These are phyloP conservation scores for Hyla sarda DNA, from an alignment of 2,113 vertebrate species.

Conservation along the genomic window DNA sequence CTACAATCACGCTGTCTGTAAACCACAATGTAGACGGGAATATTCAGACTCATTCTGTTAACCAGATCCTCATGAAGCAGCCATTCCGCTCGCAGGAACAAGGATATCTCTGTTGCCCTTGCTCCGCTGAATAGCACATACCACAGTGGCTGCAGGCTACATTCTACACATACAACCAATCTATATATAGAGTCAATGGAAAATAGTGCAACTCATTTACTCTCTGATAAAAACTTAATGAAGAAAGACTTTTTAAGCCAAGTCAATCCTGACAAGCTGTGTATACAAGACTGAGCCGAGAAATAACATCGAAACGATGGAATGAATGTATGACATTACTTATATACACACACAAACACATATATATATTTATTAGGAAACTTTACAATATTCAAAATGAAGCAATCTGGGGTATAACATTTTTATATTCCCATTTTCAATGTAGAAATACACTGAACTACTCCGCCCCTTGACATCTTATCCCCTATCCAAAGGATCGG, in stretches of 20 bases:
- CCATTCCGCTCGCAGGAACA: neutral
- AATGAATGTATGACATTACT: neutral
- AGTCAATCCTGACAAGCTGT: neutral
- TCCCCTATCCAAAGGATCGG: too few species aligned
- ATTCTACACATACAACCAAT: neutral
- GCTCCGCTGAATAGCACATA: conserved; percentile 7
- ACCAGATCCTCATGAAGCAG: neutral
- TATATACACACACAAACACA: neutral
- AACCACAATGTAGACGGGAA: neutral
- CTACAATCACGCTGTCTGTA: neutral
- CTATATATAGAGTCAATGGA: conserved; percentile 9
- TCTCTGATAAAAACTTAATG: conserved; percentile 5
- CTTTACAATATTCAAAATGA: neutral
- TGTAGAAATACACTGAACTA: neutral
- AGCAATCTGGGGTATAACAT: neutral
- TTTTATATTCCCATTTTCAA: neutral
- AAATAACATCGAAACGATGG: neutral
- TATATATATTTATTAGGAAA: neutral
- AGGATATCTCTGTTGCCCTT: conserved; percentile 21
- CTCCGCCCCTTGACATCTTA: too few species aligned
- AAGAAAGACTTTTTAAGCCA: neutral
- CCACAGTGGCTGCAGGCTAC: conserved; percentile 29
- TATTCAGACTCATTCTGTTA: conserved; percentile 9
- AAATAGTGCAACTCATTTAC: conserved; percentile 4
- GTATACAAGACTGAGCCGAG: neutral